phyloP scores from a whole-genome alignment of 2,888 invertebrate genomes.

The Tenthredo amoena region DNA sequence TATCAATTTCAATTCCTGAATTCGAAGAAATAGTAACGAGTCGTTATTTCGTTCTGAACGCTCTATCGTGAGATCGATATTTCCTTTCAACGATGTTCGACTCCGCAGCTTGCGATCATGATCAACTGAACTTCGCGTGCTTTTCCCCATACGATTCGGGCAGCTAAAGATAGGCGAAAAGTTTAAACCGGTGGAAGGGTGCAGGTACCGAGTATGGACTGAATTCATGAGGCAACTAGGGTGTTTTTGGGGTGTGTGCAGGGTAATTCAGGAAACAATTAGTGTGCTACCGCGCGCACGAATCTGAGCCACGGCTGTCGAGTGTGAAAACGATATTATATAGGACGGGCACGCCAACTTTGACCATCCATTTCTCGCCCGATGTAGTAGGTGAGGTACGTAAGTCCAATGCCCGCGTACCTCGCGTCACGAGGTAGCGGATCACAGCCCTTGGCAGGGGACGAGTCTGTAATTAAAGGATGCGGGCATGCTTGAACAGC shows the following conservation, averaged over 20 bases:
- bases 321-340: slow-evolving; percentile 52
- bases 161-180: not conserved
- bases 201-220: not conserved
- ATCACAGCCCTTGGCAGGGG: slow-evolving; percentile 46
- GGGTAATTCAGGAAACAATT: slow-evolving; percentile 51
- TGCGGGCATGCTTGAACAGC: slow-evolving; percentile 51
- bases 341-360: slow-evolving; percentile 49
- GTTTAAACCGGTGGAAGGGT: not conserved
- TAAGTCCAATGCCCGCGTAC: not conserved
- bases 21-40: too few relatives aligned
- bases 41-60: not conserved
- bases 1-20: too few relatives aligned
- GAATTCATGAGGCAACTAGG: not conserved
- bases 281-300: slow-evolving; percentile 39
- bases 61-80: not conserved
- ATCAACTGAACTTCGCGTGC: not conserved
- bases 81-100: not conserved
- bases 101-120: not conserved
- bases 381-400: not conserved
- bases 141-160: not conserved
- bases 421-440: slow-evolving; percentile 8
- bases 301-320: slow-evolving; percentile 21
- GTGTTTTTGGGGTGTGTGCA: not conserved
- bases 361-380: slow-evolving; percentile 40
- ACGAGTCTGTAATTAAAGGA: slow-evolving; percentile 51